A percentile compares a stretch with the other conserved stretches of the same genome.
Conservation (phyloP, 2,113 vertebrate genomes). For the Calyptomena viridis region DNA sequence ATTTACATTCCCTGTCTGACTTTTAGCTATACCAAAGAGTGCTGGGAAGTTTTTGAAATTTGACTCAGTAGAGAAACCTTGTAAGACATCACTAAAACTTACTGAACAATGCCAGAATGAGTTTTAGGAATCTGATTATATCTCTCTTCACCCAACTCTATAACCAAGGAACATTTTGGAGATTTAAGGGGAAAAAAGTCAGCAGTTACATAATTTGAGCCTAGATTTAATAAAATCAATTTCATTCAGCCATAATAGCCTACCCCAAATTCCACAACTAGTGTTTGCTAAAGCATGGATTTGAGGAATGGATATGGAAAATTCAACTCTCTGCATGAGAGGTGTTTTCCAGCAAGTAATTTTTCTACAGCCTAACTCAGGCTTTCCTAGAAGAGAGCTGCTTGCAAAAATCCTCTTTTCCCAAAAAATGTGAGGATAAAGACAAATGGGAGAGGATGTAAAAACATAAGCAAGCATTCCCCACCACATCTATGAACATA, state of each 20-base stretch:
- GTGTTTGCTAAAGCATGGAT: neutral
- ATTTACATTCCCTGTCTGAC: neutral
- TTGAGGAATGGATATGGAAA: neutral
- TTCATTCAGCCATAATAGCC: neutral
- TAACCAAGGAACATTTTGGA: neutral
- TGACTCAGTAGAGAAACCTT: neutral
- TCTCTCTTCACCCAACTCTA: neutral
- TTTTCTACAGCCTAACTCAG: neutral
- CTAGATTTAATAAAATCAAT: neutral
- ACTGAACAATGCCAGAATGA: neutral
- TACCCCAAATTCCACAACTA: neutral
- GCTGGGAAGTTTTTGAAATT: neutral
- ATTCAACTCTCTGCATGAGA: neutral
- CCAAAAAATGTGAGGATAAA: neutral
- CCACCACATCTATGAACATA: neutral
- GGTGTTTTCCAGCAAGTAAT: neutral
- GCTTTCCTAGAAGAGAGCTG: neutral
- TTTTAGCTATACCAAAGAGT: neutral
- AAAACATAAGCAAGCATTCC: neutral
- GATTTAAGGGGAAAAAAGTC: neutral
- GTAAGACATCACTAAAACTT: neutral
- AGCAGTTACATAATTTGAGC: neutral
- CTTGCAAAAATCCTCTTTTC: neutral
- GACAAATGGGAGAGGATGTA: neutral
- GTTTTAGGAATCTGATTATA: neutral